Evolutionary conservation across 2,888 invertebrate genomes (phyloP).

Genomic region (Nemotelus nigrinus): DNA sequence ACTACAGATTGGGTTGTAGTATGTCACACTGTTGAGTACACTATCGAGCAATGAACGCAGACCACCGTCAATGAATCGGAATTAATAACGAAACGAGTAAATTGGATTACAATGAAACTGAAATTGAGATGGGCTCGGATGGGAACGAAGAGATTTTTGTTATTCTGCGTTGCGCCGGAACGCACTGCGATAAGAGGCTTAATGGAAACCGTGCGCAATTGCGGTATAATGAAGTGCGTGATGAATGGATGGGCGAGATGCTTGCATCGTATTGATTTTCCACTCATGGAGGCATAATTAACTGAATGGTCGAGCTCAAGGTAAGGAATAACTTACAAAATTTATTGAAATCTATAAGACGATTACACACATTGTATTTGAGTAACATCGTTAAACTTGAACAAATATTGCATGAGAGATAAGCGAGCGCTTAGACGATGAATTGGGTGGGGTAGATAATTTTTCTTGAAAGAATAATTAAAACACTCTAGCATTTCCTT

Average conservation of each 20-base stretch:
- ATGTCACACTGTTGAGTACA: constrained; percentile 18
- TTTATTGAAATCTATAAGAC: too few relatives aligned
- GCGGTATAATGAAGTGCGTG: background rate
- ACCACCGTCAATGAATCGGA: constrained; percentile 18
- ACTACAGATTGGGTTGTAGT: background rate
- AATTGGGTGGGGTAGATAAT: too few relatives aligned
- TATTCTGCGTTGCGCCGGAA: background rate
- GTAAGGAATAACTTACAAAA: too few relatives aligned
- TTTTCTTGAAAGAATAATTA: too few relatives aligned
- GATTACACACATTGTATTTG: too few relatives aligned
- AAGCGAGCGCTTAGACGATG: too few relatives aligned
- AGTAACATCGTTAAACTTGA: too few relatives aligned
- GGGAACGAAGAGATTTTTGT: background rate
- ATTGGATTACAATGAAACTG: constrained; percentile 38
- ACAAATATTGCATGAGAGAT: too few relatives aligned
- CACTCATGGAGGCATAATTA: too few relatives aligned
- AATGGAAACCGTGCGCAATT: background rate
- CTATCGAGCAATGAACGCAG: constrained; percentile 29
- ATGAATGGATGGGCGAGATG: background rate
- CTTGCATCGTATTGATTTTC: too few relatives aligned
- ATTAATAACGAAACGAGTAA: constrained; percentile 38
- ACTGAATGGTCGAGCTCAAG: too few relatives aligned
- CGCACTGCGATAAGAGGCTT: background rate
- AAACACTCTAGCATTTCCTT: too few relatives aligned
- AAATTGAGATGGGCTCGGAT: constrained; percentile 7